Evolutionary conservation across 2,113 vertebrate genomes (phyloP).

Genomic region (Rhinichthys klamathensis): DNA sequence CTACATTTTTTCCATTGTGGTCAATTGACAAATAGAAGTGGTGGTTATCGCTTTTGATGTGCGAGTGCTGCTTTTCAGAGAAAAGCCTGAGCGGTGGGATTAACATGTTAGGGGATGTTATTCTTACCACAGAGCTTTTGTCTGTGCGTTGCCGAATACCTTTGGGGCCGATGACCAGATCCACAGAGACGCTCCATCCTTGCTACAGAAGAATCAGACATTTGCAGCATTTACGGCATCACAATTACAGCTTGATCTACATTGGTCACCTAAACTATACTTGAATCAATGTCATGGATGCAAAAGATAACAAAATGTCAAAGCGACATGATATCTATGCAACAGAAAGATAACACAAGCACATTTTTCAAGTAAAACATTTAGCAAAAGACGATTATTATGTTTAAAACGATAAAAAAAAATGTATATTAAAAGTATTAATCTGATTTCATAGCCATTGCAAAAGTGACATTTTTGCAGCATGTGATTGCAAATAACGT

Average conservation of each 20-base stretch:
- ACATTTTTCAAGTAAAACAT: neutral
- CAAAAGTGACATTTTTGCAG: neutral
- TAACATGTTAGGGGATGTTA: conserved; percentile 6
- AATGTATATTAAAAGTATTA: neutral
- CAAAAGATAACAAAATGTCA: neutral
- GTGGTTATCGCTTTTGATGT: neutral
- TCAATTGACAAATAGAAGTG: neutral
- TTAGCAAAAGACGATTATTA: neutral
- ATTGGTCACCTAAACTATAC: neutral
- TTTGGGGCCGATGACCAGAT: conserved; percentile 87
- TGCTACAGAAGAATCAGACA: conserved; percentile 69
- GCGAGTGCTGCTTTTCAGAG: neutral
- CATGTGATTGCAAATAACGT: too few species aligned
- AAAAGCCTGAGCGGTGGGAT: neutral
- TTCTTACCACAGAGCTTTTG: conserved; percentile 82
- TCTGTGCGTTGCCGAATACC: conserved; percentile 89
- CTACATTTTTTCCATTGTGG: neutral
- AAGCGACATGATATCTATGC: neutral
- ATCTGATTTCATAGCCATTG: neutral
- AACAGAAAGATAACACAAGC: neutral
- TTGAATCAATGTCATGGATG: neutral
- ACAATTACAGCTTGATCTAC: neutral
- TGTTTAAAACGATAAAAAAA: neutral
- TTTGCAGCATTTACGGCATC: neutral
- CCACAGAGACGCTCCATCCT: conserved; percentile 89